Conservation (phyloP, 2,113 vertebrate species). For the Oryzias melastigma region DNA sequence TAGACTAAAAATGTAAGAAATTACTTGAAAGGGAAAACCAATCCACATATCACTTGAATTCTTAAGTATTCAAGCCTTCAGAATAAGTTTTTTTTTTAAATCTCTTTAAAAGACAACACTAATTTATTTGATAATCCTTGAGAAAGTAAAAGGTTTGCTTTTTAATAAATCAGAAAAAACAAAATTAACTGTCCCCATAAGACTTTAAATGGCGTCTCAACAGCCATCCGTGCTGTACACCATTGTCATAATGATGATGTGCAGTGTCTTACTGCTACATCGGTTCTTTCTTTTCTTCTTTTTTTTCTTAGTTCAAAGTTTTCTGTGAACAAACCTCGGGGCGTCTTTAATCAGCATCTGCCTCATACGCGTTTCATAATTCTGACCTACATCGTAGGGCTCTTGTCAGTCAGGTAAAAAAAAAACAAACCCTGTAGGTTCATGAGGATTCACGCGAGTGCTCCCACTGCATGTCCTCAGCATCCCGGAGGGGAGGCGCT, state of each 20-base stretch:
- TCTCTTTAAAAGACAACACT: too few relatives aligned
- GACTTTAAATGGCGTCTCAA: too few relatives aligned
- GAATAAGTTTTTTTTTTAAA: too few relatives aligned
- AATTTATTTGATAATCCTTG: too few relatives aligned
- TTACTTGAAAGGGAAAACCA: too few relatives aligned
- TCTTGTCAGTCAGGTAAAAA: slow-evolving; percentile 6
- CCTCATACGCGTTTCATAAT: not conserved
- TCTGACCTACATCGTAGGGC: not conserved
- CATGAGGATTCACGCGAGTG: not conserved
- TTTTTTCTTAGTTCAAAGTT: not conserved
- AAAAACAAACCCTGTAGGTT: not conserved
- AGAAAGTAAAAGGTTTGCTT: too few relatives aligned
- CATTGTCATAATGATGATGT: not conserved
- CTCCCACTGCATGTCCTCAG: slow-evolving; percentile 1
- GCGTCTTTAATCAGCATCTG: not conserved
- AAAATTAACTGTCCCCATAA: too few relatives aligned
- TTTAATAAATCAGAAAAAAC: too few relatives aligned
- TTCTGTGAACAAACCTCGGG: not conserved
- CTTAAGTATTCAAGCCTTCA: too few relatives aligned
- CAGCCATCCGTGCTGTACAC: too few relatives aligned
- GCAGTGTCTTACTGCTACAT: not conserved
- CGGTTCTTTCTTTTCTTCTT: not conserved
- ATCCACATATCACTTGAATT: too few relatives aligned
- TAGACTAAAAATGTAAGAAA: too few relatives aligned
- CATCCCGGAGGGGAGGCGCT: not conserved